These are phyloP conservation scores for Temnothorax rugatulus DNA, from an alignment of 2,888 invertebrate species.

Conservation along the genomic window DNA sequence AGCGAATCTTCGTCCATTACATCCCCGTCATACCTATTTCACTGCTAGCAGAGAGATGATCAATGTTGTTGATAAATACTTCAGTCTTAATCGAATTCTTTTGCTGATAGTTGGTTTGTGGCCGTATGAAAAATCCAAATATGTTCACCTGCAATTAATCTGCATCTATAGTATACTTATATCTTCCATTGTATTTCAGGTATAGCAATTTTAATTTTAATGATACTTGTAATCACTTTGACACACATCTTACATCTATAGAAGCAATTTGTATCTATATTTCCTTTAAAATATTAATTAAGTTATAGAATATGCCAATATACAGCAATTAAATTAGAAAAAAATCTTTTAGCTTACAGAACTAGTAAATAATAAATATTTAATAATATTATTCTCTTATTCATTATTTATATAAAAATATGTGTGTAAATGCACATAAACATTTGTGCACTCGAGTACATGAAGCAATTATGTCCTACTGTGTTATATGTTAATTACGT, in stretches of 20 bases:
- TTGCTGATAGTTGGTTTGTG: background rate
- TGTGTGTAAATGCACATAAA: background rate
- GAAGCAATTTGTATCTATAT: background rate
- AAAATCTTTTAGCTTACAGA: background rate
- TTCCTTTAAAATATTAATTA: background rate
- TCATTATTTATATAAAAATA: background rate
- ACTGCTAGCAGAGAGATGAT: background rate
- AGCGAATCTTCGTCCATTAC: background rate
- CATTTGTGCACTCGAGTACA: too few relatives aligned
- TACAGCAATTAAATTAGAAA: background rate
- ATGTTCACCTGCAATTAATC: background rate
- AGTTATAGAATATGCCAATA: background rate
- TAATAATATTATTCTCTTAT: background rate
- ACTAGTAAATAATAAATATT: background rate
- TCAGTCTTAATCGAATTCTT: background rate
- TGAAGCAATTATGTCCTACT: too few relatives aligned
- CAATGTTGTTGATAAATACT: background rate
- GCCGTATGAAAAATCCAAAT: slow-evolving; percentile 4
- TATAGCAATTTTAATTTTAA: background rate
- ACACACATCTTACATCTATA: background rate
- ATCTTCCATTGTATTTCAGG: slow-evolving; percentile 1
- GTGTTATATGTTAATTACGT: too few relatives aligned
- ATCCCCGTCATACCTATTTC: background rate
- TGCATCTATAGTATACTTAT: background rate
- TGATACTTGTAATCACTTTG: too few relatives aligned